Base-by-base conservation (phyloP, 1,140 invertebrate species). In the Zaprionus ornatus region DNA sequence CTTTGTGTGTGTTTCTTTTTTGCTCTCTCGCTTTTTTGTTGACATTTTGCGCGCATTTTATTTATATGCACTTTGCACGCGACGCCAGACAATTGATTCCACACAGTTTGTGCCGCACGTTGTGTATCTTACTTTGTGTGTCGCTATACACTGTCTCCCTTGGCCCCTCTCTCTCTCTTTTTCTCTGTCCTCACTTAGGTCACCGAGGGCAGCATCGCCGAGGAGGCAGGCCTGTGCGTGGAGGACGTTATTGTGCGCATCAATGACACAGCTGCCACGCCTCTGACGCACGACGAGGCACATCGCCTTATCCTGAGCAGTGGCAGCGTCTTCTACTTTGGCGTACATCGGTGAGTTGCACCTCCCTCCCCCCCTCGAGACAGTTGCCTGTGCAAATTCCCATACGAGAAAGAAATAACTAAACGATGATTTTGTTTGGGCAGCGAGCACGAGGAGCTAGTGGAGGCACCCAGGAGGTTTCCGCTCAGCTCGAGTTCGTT, bases 181-280 rank as follows among this genome's bases (percentile, higher is more conserved):
- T 29, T 37, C 56, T 23, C 4, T 13, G 40, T 56, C 4, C 79
- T 79, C 0, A 12, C 15, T 13, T 75, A 98, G 97, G 96, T 98
- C 21, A 94, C 94, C 40, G 95, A 95, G 74, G 95, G 95, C 72
- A 96, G 97, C 91, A 94, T 98, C 50, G 97, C 97, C 13, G 96
- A 97, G 88, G 94, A 95, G 82, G 96, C 96, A 85, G 97, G 97
- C 32, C 92, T 99, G 52, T 94, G 95, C 86, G 95, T 95, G 57
- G 97, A 97, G 48, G 98, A 98, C 93, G 94, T 96, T 68, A 94
- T 98, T 71, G 94, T 97, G 37, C 95, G 95, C 91, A 95, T 99
- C 56, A 96, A 96, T 82, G 95, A 95, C 77, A 93, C 94, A 54
- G 93, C 95, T 52, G 95, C 96, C 15, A 93, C 94, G 52, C 92